Percentiles rank a stretch among this genome's conserved stretches.
These are phyloP conservation scores for Dolichoris vasculosae DNA, from an alignment of 1,140 invertebrate species.

Conservation along the genomic window DNA sequence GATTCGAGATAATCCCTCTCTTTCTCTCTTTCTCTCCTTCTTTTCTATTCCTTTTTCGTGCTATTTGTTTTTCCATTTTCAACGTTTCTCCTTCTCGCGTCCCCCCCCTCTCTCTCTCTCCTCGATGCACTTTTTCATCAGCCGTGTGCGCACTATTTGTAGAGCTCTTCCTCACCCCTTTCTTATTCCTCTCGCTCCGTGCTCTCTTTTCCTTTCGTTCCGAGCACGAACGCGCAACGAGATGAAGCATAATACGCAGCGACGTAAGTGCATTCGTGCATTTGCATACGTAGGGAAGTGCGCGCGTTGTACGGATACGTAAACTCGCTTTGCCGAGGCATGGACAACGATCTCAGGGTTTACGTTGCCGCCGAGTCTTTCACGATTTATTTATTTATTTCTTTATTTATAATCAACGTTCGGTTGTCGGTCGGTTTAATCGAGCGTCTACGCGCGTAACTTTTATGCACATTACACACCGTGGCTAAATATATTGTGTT, in stretches of 20 bases:
- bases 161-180: neutral
- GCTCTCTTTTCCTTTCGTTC: neutral
- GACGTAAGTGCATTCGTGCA: neutral
- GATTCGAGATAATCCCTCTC: neutral
- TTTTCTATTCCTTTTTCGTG: neutral
- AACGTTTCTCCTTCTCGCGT: neutral
- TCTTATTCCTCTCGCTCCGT: neutral
- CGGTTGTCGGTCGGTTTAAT: neutral
- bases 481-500: neutral
- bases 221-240: neutral
- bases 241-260: neutral
- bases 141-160: neutral
- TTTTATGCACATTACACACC: neutral
- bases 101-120: neutral
- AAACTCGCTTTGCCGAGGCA: neutral
- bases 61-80: neutral
- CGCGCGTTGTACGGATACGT: neutral
- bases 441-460: neutral
- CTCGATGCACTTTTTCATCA: slow-evolving; percentile 10
- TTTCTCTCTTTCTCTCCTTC: neutral
- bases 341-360: neutral
- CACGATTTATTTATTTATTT: slow-evolving; percentile 1
- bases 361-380: neutral
- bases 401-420: neutral
- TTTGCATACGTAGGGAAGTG: neutral